phyloP scores from a whole-genome alignment of 2,797 vertebrate species.

The Pelobates cultripes region DNA sequence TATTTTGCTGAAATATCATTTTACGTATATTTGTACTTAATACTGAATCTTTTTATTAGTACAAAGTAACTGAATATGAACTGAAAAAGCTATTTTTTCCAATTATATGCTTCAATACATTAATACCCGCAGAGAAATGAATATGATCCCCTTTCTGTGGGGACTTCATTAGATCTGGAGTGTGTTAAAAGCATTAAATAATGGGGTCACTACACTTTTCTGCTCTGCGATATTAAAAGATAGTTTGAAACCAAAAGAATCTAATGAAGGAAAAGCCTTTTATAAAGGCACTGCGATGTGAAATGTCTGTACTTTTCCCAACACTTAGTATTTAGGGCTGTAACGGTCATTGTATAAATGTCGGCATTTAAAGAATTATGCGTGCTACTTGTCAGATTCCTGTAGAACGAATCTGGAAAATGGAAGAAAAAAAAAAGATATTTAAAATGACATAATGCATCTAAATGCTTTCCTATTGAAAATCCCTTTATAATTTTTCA shows the following conservation, averaged over 20 bases:
- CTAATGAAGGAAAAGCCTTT: conserved; percentile 37
- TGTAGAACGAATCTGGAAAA: neutral
- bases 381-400: neutral
- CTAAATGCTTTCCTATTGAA: too few species aligned
- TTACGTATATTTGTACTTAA: conserved; percentile 24
- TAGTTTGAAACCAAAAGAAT: conserved; percentile 33
- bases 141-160: conserved; percentile 49
- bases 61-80: conserved; percentile 45
- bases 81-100: conserved; percentile 15
- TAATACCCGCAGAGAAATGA: conserved; percentile 38
- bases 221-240: conserved; percentile 45
- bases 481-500: too few species aligned
- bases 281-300: conserved; percentile 26
- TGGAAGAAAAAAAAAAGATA: too few species aligned
- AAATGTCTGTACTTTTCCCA: conserved; percentile 26
- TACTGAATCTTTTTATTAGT: conserved; percentile 40
- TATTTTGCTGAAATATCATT: conserved; percentile 30
- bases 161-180: conserved; percentile 52
- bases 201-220: conserved; percentile 49
- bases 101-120: conserved; percentile 46
- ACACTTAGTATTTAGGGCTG: conserved; percentile 21
- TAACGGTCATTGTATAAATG: conserved; percentile 22
- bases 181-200: conserved; percentile 56
- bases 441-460: too few species aligned
- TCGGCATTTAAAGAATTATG: conserved; percentile 29